Base-by-base conservation (phyloP, 1,140 invertebrate genomes). In the Amyelois transitella region DNA sequence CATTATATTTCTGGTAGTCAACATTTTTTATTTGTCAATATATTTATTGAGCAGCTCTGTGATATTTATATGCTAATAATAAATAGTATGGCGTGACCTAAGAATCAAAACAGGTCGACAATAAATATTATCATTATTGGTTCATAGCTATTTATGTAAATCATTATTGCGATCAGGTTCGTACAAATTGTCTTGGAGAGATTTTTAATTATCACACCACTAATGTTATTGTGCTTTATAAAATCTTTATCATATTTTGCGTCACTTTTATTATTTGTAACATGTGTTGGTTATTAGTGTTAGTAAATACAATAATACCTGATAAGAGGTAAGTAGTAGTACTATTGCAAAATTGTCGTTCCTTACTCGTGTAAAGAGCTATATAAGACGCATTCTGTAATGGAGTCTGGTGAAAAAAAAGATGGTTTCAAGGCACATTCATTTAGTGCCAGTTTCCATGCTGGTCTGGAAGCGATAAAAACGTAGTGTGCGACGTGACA, bases 61-160 rank as follows among this genome's bases (percentile, higher is more conserved):
- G 7, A 8, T 25, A 51, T 32, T 43, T 32, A 53, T 45, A 45
- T 53, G 45, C 22, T n/a, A 50, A 49, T 49, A 58, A 14, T 38
- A 32, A 24, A 38, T 38, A 14, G 32, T 19, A 38, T 24, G 56
- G 22, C 44, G 12, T 48, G 51, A 58, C 56, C 56, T 49, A 53
- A 52, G 50, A 52, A 53, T 53, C 47, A 20, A n/a, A 48, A 44
- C 51, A 19, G 17, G 55, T 47, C 44, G 44, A 12, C 20, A 55
- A 12, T 28, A 12, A 12, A 12, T 17, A 48, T 45, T 49, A 55
- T 55, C 45, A 21, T 47, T 52, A 45, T 44, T 58, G 51, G 56
- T 19, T 47, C 43, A 58, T 47, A 55, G 22, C 21, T 56, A 57
- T 57, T 57, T 45, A 17, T 45, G 21, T 57, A 51, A 51, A 18